These are phyloP conservation scores for Drosophila setosimentum DNA, from an alignment of 2,888 invertebrate genomes.

Conservation along the genomic window DNA sequence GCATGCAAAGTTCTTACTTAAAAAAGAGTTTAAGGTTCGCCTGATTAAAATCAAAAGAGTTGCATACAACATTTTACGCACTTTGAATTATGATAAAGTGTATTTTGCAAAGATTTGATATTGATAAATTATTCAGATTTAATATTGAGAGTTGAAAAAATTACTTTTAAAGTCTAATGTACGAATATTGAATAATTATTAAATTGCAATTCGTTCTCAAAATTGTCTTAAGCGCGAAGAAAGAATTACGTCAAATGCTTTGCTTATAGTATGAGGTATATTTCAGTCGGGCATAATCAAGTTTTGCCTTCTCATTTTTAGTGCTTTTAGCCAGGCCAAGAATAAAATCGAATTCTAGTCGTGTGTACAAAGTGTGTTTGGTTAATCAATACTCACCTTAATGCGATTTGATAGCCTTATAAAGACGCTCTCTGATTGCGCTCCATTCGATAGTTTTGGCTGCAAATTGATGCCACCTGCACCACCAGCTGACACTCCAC, in stretches of 20 bases:
- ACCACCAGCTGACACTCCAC: constrained; percentile 10
- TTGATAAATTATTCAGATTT: neutral
- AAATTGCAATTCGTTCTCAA: neutral
- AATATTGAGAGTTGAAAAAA: neutral
- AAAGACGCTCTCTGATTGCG: constrained; percentile 97
- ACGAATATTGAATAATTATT: neutral
- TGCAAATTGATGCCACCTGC: constrained; percentile 64
- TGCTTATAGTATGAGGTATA: neutral
- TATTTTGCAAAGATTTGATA: neutral
- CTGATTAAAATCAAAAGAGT: neutral
- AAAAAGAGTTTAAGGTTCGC: neutral
- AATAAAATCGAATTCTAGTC: neutral
- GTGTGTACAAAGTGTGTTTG: neutral
- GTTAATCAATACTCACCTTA: constrained; percentile 88
- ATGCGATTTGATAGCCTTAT: constrained; percentile 97
- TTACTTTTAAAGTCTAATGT: neutral
- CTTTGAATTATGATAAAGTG: neutral
- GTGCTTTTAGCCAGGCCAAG: neutral
- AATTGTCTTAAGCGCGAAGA: neutral
- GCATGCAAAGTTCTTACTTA: neutral
- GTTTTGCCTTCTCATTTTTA: neutral
- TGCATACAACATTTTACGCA: neutral
- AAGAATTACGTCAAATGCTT: neutral
- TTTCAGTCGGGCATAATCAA: neutral
- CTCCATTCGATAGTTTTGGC: constrained; percentile 80